Evolutionary conservation across 2,888 invertebrate species (phyloP), one percentile per base, ranked within the genome.

Genomic region (Drosophila melanosoma): DNA sequence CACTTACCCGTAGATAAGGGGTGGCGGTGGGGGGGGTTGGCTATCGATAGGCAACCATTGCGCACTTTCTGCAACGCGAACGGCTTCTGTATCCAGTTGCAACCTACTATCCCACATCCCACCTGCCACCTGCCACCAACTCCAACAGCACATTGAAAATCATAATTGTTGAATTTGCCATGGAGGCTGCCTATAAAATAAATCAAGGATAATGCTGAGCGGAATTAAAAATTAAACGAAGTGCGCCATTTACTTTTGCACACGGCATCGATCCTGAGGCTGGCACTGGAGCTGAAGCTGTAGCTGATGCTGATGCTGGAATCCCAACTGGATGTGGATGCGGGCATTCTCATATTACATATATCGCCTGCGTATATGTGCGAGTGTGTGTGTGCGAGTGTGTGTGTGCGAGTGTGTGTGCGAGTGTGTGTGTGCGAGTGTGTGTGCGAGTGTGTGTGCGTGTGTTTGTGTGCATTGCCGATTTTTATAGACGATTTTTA

Each of bases 151-250:
- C 78, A 81, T 69, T 63, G 83, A 83, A 81, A 82, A 73, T 86
- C 85, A 86, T 86, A 86, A 86, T 86, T 86, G 85, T 88, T 88
- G 85, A 88, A 88, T 86, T 83, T 78, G 73, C 72, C 73, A 65
- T 64, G 75, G 76, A 70, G 61, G 78, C 70, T 70, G 74, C 87
- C 87, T 82, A 90, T 87, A 90, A 87, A 87, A 87, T 87, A 87
- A 87, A 87, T 87, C 87, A 87, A 87, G 90, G 89, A 90, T 90
- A 87, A 87, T 87, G 90, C 89, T 82, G 74, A 72, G 49, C 83
- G 86, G 87, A 89, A 87, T 87, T 87, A 87, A 87, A 87, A 87
- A 90, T 87, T 87, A 87, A 87, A 89, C 90, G 87, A 90, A 86
- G 90, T 88, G 76, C 89, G 74, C 88, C 85, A 90, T 85, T 89